phyloP scores from a whole-genome alignment of 2,888 invertebrate genomes.

The Ephialtes manifestator region DNA sequence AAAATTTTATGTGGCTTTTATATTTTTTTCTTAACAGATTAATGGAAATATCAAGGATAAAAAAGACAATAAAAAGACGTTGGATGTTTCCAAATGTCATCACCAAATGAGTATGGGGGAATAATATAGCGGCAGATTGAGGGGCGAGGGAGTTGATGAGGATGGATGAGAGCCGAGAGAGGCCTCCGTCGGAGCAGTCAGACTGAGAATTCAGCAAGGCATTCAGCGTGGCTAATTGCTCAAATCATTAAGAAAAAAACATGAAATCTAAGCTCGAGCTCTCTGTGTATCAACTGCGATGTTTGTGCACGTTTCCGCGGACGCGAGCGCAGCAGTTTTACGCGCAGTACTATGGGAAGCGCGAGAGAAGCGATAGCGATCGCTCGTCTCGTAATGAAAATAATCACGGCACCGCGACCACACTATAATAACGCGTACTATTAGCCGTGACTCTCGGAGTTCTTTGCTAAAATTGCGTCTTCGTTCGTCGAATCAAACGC shows the following conservation, averaged over 20 bases:
- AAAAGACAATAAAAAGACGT: not conserved
- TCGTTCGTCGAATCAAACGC: not conserved
- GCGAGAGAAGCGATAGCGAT: conserved; percentile 65
- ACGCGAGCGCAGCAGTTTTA: conserved; percentile 50
- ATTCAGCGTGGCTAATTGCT: conserved; percentile 86
- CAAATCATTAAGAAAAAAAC: conserved; percentile 86
- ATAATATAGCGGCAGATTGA: conserved; percentile 43
- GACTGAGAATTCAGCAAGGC: conserved; percentile 83
- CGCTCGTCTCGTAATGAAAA: conserved; percentile 83
- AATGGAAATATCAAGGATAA: not conserved
- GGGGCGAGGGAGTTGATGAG: conserved; percentile 54
- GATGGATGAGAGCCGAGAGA: conserved; percentile 68
- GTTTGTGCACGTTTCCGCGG: conserved; percentile 66
- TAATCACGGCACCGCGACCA: conserved; percentile 82
- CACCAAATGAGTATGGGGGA: conserved; percentile 40
- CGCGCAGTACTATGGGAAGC: conserved; percentile 72
- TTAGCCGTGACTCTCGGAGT: conserved; percentile 59
- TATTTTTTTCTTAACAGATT: not conserved
- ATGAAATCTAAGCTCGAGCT: conserved; percentile 82
- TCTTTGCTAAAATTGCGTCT: conserved; percentile 48
- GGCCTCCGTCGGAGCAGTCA: conserved; percentile 69
- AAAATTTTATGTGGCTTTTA: not conserved
- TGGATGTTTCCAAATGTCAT: conserved; percentile 29
- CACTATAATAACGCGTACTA: conserved; percentile 73
- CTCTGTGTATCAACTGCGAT: conserved; percentile 36